Conservation (phyloP, 2,888 invertebrate genomes). For the Hyppa rectilinea region DNA sequence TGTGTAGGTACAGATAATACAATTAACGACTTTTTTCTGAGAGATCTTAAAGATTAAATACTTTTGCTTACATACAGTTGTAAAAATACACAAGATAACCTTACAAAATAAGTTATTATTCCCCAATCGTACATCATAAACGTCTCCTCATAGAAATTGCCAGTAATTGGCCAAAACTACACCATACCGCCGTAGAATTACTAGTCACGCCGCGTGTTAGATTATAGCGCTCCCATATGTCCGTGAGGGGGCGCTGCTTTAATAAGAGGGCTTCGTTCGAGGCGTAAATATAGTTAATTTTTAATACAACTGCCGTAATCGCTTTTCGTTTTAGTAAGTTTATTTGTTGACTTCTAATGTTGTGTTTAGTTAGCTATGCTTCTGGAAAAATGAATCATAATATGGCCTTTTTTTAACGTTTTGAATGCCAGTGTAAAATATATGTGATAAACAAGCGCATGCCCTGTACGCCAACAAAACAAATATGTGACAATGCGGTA, state of each 20-base stretch:
- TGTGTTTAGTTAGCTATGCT: not conserved
- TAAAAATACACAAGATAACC: no score
- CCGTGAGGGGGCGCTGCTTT: constrained; percentile 41
- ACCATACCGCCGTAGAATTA: constrained; percentile 53
- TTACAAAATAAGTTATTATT: not conserved
- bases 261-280: constrained; percentile 49
- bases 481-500: no score
- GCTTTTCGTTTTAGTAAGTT: not conserved
- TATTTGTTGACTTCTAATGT: not conserved
- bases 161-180: constrained; percentile 59
- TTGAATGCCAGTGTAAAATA: no score
- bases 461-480: no score
- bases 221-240: constrained; percentile 62
- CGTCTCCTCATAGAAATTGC: constrained; percentile 50
- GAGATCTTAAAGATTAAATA: no score
- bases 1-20: no score
- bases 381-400: not conserved
- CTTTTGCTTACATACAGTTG: no score
- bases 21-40: no score
- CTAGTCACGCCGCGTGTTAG: constrained; percentile 61
- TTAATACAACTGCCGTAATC: constrained; percentile 36
- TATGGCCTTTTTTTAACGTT: no score
- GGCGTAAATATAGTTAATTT: constrained; percentile 51
- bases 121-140: constrained; percentile 52
- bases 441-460: no score